These are phyloP conservation scores for Dysidea cf. avara DNA, from an alignment of 37 sponge, comb jelly and placozoan genomes.

Conservation along the genomic window DNA sequence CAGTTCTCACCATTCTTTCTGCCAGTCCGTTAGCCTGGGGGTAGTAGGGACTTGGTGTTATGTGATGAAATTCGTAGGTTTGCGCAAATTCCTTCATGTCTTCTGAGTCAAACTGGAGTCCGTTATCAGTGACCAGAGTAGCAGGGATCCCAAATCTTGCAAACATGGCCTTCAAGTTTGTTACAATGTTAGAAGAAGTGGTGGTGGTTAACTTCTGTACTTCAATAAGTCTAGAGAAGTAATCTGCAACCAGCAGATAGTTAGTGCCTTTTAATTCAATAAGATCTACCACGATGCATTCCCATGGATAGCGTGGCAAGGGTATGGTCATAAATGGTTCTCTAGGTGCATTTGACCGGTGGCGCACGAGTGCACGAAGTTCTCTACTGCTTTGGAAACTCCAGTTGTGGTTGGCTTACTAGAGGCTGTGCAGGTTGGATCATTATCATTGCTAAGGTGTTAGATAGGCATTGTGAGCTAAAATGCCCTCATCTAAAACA, in stretches of 20 bases:
- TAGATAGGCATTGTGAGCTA: too few species aligned
- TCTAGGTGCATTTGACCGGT: too few species aligned
- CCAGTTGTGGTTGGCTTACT: too few species aligned
- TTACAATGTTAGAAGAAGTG: conserved; percentile 2
- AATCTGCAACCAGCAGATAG: conserved; percentile 2
- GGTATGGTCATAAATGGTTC: conserved; percentile 7
- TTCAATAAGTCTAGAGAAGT: conserved; percentile 10
- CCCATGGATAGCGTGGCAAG: conserved; percentile 20
- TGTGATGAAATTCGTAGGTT: conserved; percentile 21
- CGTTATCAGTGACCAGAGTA: conserved; percentile 20
- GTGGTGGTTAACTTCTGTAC: conserved; percentile 2
- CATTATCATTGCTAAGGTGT: too few species aligned
- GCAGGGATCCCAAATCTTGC: conserved; percentile 20
- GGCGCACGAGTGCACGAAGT: too few species aligned
- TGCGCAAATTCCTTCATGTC: too few species aligned
- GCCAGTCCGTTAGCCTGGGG: too few species aligned
- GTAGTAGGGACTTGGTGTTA: conserved; percentile 21
- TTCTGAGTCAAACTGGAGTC: conserved; percentile 8
- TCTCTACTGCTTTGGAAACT: too few species aligned
- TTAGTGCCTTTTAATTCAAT: conserved; percentile 2
- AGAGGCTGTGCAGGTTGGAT: too few species aligned
- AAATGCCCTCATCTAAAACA: too few species aligned
- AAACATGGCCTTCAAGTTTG: conserved; percentile 14
- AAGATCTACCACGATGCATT: conserved; percentile 1
- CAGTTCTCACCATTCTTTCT: too few species aligned